Conservation (phyloP, 2,113 vertebrate species). For the Arothron firmamentum region DNA sequence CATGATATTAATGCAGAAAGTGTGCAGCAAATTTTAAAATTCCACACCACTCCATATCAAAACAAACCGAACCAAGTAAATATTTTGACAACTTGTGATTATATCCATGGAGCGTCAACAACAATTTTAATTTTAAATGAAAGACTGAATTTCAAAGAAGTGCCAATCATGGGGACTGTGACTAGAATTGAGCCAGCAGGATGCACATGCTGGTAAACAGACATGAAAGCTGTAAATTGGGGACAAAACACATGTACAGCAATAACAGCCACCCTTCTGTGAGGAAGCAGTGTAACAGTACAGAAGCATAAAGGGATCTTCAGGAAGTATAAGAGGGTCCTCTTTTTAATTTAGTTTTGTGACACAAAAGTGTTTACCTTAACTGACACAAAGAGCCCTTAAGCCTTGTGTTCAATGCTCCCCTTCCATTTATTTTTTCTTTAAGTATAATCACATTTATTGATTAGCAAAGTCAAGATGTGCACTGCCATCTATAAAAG, state of each 20-base stretch:
- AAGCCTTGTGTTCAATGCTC: constrained; percentile 1
- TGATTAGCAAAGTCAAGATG: too few species aligned
- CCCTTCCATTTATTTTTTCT: too few species aligned
- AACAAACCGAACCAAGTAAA: constrained; percentile 15
- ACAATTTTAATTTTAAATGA: constrained; percentile 27
- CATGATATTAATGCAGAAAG: background rate
- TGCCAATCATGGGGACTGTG: constrained; percentile 10
- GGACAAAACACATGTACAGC: background rate
- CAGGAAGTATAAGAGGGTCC: background rate
- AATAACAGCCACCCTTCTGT: background rate
- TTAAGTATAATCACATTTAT: too few species aligned
- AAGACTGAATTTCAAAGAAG: constrained; percentile 28
- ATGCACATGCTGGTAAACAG: constrained; percentile 15
- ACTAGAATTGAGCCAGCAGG: constrained; percentile 9
- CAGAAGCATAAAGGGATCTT: background rate
- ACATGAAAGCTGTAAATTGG: background rate
- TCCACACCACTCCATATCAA: background rate
- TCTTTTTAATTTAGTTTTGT: background rate
- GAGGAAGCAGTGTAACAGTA: background rate
- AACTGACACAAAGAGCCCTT: constrained; percentile 1
- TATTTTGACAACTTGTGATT: constrained; percentile 31
- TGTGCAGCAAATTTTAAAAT: constrained; percentile 6
- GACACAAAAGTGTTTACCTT: constrained; percentile 10
- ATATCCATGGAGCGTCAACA: constrained; percentile 24
- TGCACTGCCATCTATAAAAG: background rate